phyloP scores from a whole-genome alignment of 2,113 vertebrate genomes.

The Cepphus grylle region DNA sequence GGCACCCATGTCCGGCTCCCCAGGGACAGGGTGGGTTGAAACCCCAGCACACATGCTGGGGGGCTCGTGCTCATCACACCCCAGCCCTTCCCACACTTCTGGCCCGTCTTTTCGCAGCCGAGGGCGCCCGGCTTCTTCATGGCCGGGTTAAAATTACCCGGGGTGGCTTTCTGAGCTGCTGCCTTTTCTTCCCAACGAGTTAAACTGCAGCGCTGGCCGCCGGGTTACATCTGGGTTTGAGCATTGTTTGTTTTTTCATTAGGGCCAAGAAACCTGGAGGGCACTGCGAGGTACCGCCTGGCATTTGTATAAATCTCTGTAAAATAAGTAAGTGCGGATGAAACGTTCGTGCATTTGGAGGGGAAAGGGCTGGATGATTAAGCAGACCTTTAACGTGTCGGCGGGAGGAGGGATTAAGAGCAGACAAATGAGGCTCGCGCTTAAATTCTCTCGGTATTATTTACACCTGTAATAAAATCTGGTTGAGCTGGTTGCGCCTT shows the following conservation, averaged over 20 bases:
- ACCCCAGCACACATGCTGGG: accelerated
- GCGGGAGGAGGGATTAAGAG: not conserved
- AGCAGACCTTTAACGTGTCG: not conserved
- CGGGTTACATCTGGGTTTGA: not conserved
- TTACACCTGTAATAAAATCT: conserved; percentile 56
- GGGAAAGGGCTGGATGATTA: not conserved
- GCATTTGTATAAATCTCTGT: not conserved
- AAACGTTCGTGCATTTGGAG: not conserved
- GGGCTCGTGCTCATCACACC: not conserved
- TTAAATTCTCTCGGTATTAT: not conserved
- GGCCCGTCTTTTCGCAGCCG: not conserved
- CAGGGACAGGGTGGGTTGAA: not conserved
- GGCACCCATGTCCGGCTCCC: not conserved
- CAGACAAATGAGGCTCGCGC: not conserved
- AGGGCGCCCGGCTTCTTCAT: not conserved
- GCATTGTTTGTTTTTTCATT: not conserved
- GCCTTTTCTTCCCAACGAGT: not conserved
- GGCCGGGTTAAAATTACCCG: accelerated
- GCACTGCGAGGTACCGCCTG: not conserved
- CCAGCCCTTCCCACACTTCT: not conserved
- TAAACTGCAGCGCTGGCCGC: not conserved
- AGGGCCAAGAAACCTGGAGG: not conserved
- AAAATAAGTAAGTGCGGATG: not conserved
- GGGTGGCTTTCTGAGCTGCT: not conserved
- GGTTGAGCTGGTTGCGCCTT: conserved; percentile 42